Evolutionary conservation across 2,888 invertebrate species (phyloP).

Genomic region (Athetis lepigone): DNA sequence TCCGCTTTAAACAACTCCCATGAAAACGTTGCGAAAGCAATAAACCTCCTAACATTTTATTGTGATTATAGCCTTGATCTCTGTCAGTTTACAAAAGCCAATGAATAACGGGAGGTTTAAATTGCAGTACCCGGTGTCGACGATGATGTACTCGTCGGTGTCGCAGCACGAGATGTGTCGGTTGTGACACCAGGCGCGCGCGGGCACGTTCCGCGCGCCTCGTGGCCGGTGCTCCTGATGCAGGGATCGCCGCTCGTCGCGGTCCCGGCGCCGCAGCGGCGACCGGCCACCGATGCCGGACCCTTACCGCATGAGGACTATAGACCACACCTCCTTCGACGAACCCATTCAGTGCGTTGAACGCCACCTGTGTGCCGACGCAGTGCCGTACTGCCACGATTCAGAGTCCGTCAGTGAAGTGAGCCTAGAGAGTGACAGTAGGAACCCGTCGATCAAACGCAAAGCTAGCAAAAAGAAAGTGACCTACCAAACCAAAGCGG

Average conservation of each 20-base stretch:
- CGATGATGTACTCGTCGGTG: constrained; percentile 92
- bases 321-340: constrained; percentile 79
- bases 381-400: constrained; percentile 77
- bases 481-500: constrained; percentile 84
- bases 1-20: constrained; percentile 50
- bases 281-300: constrained; percentile 70
- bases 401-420: constrained; percentile 85
- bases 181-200: constrained; percentile 92
- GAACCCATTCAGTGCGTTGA: constrained; percentile 81
- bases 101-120: constrained; percentile 43
- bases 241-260: constrained; percentile 81
- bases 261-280: constrained; percentile 73
- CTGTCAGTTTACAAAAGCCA: constrained; percentile 26
- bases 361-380: constrained; percentile 75
- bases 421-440: constrained; percentile 84
- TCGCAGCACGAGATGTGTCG: constrained; percentile 92
- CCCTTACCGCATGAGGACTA: constrained; percentile 77
- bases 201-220: constrained; percentile 80
- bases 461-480: constrained; percentile 79
- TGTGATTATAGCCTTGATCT: constrained; percentile 28
- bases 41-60: constrained; percentile 41
- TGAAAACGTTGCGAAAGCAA: constrained; percentile 44
- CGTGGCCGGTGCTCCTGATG: constrained; percentile 86
- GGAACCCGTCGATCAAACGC: constrained; percentile 80
- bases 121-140: constrained; percentile 89